Evolutionary conservation across 2,888 invertebrate genomes (phyloP).

Genomic region (Andricus quercusramuli): DNA sequence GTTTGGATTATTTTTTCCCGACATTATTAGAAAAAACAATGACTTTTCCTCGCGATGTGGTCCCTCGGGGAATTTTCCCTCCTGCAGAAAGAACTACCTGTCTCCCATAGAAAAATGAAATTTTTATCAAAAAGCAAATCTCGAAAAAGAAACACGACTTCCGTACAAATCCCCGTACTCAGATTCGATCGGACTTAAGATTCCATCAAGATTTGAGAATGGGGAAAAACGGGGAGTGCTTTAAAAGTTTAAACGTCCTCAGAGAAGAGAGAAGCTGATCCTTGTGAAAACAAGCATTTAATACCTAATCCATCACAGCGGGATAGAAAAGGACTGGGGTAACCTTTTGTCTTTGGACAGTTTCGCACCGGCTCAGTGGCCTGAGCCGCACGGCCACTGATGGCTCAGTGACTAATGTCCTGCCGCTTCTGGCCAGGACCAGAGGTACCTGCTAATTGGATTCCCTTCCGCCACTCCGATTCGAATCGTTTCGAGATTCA

Average conservation of each 20-base stretch:
- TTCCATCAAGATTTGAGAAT: slow-evolving; percentile 18
- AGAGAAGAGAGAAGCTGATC: slow-evolving; percentile 62
- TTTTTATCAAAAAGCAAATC: slow-evolving; percentile 7
- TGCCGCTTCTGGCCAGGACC: slow-evolving; percentile 51
- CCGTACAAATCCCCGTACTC: slow-evolving; percentile 40
- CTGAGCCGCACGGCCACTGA: not conserved
- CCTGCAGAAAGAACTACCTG: not conserved
- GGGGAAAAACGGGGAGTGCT: not conserved
- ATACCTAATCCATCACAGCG: slow-evolving; percentile 72
- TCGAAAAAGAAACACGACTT: slow-evolving; percentile 58
- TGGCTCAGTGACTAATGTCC: slow-evolving; percentile 58
- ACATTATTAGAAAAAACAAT: too few species aligned
- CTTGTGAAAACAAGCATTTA: slow-evolving; percentile 76
- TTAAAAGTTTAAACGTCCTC: slow-evolving; percentile 35
- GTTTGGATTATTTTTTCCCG: too few species aligned
- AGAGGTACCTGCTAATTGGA: slow-evolving; percentile 65
- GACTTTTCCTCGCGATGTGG: too few species aligned
- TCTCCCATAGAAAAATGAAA: not conserved
- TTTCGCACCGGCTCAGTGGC: slow-evolving; percentile 42
- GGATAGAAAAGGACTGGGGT: slow-evolving; percentile 41
- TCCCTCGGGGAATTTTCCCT: too few species aligned
- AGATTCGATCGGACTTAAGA: slow-evolving; percentile 33
- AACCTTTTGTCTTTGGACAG: slow-evolving; percentile 61
- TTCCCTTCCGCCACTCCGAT: slow-evolving; percentile 47
- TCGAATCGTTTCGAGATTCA: slow-evolving; percentile 21